Base-by-base conservation (phyloP, 2,888 invertebrate species). In the Parnassius mnemosyne region DNA sequence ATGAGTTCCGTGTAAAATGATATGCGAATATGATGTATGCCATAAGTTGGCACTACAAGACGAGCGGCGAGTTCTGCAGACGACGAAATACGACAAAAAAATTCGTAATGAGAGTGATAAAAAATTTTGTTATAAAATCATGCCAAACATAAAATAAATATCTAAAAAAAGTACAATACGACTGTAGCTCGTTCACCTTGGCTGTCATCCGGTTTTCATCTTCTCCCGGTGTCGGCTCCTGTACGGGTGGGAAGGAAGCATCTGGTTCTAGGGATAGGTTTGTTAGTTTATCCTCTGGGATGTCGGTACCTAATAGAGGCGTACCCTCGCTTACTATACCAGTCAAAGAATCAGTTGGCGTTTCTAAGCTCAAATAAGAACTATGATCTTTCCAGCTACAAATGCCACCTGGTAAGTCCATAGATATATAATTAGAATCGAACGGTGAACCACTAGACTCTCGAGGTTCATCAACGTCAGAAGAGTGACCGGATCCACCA, bases 341-440 rank as follows among this genome's bases (percentile, higher is more conserved):
- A 64, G 68, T 68, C 60, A 79, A 70, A 61, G 80, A 79, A 69
- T 83, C 79, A 25, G 71, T 72, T 46, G 90, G 83, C 63, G 92
- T 88, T 81, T 94, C 94, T 75, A 92, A 79, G 74, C 94, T 92
- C 74, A 96, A 87, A 76, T 96, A 96, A 57, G 96, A 96, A 78
- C 95, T 96, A 79, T 95, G 93, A 79, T 95, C 96, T 80, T 94
- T 94, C 96, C 96, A 96, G 79, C 95, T 94, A 81, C 95, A 95
- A 72, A 96, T 93, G 61, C 96, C 96, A 66, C 95, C 95, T 9
- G 96, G 96, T 68, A 96, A 87, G 84, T 95, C 95, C 77, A 95
- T 94, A 56, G 94, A 93, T 73, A 94, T 92, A 74, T 93, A 94
- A 76, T 94, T 93, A 12, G 95, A 94, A 73, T 90, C 86, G 63